These are phyloP conservation scores for Urocynchramus pylzowi DNA, from an alignment of 2,113 vertebrate species.

Conservation along the genomic window DNA sequence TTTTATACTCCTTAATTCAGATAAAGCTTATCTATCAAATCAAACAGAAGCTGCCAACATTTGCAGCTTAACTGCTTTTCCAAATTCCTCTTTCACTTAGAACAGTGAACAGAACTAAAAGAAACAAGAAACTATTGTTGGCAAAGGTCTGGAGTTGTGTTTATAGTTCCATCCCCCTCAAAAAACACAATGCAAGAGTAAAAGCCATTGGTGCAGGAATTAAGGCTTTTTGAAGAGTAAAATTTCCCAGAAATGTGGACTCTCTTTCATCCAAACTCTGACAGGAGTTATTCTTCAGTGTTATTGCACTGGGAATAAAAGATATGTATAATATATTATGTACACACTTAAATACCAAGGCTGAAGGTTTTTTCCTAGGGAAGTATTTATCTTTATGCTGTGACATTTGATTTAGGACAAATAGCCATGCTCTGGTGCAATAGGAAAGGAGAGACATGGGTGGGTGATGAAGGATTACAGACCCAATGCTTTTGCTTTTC, in stretches of 20 bases:
- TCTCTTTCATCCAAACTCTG: background rate
- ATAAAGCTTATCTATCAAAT: constrained; percentile 20
- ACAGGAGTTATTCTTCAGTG: background rate
- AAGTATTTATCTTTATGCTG: background rate
- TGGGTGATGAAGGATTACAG: background rate
- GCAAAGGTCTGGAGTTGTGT: background rate
- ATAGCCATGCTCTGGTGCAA: background rate
- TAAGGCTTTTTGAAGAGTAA: background rate
- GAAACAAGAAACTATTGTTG: background rate
- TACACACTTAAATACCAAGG: background rate
- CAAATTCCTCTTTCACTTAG: background rate
- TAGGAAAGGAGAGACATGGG: background rate
- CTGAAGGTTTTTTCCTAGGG: background rate
- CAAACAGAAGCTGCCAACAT: background rate
- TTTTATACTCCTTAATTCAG: background rate
- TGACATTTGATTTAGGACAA: background rate
- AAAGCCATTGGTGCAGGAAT: background rate
- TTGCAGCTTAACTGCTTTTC: constrained; percentile 1
- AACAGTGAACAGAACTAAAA: background rate
- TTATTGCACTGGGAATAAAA: background rate
- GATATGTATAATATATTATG: background rate
- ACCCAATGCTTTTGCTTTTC: background rate
- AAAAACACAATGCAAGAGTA: background rate
- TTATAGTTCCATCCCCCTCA: background rate
- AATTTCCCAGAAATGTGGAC: background rate